These are phyloP conservation scores for Asarcornis scutulata DNA, from an alignment of 2,113 vertebrate genomes.

Conservation along the genomic window DNA sequence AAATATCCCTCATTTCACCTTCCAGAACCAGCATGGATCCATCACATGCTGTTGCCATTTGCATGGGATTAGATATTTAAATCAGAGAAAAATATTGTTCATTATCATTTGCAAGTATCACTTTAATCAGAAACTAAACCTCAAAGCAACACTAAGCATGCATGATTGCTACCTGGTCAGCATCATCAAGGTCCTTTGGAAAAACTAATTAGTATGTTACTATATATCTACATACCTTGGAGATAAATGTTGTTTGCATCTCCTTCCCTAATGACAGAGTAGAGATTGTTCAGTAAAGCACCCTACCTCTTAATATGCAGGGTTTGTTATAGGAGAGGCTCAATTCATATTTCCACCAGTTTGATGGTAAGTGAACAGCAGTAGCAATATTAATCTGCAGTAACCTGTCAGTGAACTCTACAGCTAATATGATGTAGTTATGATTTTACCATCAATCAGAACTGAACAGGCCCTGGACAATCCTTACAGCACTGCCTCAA, in stretches of 20 bases:
- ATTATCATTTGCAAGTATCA: slow-evolving; percentile 1
- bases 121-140: slow-evolving; percentile 33
- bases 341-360: slow-evolving; percentile 83
- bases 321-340: slow-evolving; percentile 80
- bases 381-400: slow-evolving; percentile 90
- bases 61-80: slow-evolving; percentile 58
- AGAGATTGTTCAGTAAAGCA: slow-evolving; percentile 72
- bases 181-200: slow-evolving; percentile 19
- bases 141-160: slow-evolving; percentile 28
- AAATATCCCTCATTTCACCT: slow-evolving; percentile 1
- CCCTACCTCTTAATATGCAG: slow-evolving; percentile 79
- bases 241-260: slow-evolving; percentile 75
- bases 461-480: slow-evolving; percentile 86
- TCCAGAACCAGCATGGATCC: neutral
- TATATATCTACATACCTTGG: slow-evolving; percentile 54
- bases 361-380: slow-evolving; percentile 91
- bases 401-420: slow-evolving; percentile 96
- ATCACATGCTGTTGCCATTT: slow-evolving; percentile 45
- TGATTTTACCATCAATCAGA: slow-evolving; percentile 99
- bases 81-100: slow-evolving; percentile 41
- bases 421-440: slow-evolving; percentile 96
- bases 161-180: slow-evolving; percentile 37
- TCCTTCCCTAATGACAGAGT: slow-evolving; percentile 59
- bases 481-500: slow-evolving; percentile 90
- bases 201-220: slow-evolving; percentile 67